Evolutionary conservation across 2,888 invertebrate species (phyloP).

Genomic region (Stenchaetothrips biformis): DNA sequence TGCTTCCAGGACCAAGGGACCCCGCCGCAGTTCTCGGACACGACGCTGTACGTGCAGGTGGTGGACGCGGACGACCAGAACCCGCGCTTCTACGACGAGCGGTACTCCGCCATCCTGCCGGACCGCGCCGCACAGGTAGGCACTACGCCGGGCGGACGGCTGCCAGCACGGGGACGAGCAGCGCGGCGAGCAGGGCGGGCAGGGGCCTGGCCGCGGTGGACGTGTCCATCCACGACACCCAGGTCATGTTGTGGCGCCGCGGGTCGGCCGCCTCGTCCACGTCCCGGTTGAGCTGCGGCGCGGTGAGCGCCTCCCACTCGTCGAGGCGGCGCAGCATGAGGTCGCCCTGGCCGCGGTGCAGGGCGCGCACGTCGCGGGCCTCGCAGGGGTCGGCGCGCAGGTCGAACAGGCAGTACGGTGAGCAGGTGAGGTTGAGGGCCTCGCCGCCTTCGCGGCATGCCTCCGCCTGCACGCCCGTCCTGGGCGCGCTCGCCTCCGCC

Average conservation of each 20-base stretch:
- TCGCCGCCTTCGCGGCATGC: neutral
- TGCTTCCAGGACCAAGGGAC: slow-evolving; percentile 67
- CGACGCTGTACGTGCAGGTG: slow-evolving; percentile 68
- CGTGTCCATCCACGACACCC: slow-evolving; percentile 34
- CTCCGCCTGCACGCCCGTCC: neutral
- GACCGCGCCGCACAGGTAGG: slow-evolving; percentile 48
- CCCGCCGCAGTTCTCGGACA: slow-evolving; percentile 71
- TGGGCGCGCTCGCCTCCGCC: neutral
- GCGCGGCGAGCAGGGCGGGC: neutral
- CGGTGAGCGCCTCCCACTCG: slow-evolving; percentile 16
- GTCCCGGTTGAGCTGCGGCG: slow-evolving; percentile 31
- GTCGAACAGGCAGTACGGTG: slow-evolving; percentile 36
- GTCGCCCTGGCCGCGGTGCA: slow-evolving; percentile 30
- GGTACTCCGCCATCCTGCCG: slow-evolving; percentile 66
- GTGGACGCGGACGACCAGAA: slow-evolving; percentile 90
- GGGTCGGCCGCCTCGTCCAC: slow-evolving; percentile 32
- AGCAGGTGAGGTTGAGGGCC: neutral
- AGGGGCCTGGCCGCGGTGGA: neutral
- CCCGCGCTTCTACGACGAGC: slow-evolving; percentile 71
- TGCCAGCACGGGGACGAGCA: neutral
- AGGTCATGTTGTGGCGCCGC: slow-evolving; percentile 31
- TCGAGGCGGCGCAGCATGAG: slow-evolving; percentile 25
- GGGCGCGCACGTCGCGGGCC: slow-evolving; percentile 34
- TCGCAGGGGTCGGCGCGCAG: slow-evolving; percentile 39
- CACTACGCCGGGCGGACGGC: neutral